These are phyloP conservation scores for Heterodera filipjevi DNA, from an alignment of 2,888 invertebrate species.

Conservation along the genomic window DNA sequence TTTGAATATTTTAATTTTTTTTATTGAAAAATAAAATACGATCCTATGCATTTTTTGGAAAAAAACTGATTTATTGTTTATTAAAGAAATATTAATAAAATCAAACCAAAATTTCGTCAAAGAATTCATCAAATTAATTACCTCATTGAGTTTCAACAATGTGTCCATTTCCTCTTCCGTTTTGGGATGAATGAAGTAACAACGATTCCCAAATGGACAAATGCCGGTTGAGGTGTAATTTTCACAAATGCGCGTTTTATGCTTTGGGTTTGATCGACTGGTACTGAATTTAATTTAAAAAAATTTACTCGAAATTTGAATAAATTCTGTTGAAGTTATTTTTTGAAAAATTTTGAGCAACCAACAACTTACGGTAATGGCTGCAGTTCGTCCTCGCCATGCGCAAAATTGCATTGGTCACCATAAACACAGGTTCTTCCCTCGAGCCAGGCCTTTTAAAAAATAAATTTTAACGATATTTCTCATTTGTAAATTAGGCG, in stretches of 20 bases:
- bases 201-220: slow-evolving; percentile 62
- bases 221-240: slow-evolving; percentile 64
- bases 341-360: neutral
- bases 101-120: too few relatives aligned
- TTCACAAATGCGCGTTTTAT: slow-evolving; percentile 64
- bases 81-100: neutral
- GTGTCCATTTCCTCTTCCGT: slow-evolving; percentile 17
- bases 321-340: too few relatives aligned
- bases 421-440: slow-evolving; percentile 53
- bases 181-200: slow-evolving; percentile 62
- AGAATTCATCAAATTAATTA: neutral
- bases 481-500: too few relatives aligned
- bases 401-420: slow-evolving; percentile 59
- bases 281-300: slow-evolving; percentile 38
- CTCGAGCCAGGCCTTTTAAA: slow-evolving; percentile 44
- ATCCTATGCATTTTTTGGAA: too few relatives aligned
- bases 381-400: slow-evolving; percentile 56
- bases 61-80: too few relatives aligned
- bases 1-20: too few relatives aligned
- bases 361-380: slow-evolving; percentile 38
- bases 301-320: neutral
- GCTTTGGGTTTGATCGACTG: slow-evolving; percentile 56
- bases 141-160: slow-evolving; percentile 20
- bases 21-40: too few relatives aligned
- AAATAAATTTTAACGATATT: too few relatives aligned